Evolutionary conservation across 2,797 vertebrate genomes (phyloP).

Genomic region (Glossophaga mutica): DNA sequence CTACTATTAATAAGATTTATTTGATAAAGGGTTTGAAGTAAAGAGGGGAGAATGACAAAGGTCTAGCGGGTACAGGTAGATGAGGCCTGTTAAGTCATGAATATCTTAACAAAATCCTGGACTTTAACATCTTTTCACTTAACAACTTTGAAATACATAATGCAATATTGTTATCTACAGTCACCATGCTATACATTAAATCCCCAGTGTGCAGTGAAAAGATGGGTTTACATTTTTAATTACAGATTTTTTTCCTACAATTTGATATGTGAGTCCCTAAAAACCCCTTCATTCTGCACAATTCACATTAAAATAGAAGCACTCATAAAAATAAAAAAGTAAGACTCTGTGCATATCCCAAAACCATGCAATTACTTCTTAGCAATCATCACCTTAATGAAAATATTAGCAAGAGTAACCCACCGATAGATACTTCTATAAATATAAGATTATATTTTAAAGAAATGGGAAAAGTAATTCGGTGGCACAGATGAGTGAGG

Average conservation of each 20-base stretch:
- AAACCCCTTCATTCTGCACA: background rate
- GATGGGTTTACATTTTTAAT: background rate
- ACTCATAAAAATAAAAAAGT: background rate
- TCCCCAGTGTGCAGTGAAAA: background rate
- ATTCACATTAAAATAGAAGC: background rate
- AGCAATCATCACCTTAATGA: background rate
- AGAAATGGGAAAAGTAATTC: background rate
- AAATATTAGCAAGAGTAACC: background rate
- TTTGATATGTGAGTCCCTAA: background rate
- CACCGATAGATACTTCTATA: background rate
- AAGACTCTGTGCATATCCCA: background rate
- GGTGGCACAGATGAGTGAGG: background rate
- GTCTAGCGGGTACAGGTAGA: background rate
- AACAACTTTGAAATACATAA: background rate
- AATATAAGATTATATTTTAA: background rate
- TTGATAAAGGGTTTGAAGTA: background rate
- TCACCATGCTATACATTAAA: background rate
- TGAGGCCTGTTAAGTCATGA: background rate
- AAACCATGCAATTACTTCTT: background rate
- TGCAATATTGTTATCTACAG: background rate
- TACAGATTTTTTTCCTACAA: background rate
- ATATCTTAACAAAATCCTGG: background rate
- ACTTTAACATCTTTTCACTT: background rate
- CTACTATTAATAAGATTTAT: background rate
- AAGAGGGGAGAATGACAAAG: background rate